Percentiles rank a stretch among this genome's conserved stretches.
These are phyloP conservation scores for Sporophila hypoxantha DNA, from an alignment of 2,113 vertebrate species.

Conservation along the genomic window DNA sequence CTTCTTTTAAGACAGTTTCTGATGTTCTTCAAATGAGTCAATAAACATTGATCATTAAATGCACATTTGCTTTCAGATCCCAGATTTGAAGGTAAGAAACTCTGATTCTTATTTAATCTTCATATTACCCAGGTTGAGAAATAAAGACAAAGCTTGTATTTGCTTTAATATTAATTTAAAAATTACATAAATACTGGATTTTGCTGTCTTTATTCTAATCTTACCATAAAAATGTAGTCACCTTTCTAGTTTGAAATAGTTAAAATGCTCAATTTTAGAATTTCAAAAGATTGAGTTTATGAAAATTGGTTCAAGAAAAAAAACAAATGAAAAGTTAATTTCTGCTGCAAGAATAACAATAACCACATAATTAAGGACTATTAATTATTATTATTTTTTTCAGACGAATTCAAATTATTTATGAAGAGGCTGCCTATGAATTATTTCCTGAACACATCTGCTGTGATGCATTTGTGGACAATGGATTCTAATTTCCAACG, in stretches of 20 bases:
- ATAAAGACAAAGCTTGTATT: neutral
- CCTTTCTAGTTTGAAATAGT: neutral
- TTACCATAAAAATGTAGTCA: neutral
- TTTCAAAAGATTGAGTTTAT: neutral
- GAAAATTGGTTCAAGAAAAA: neutral
- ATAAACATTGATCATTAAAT: neutral
- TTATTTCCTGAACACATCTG: slow-evolving; percentile 89
- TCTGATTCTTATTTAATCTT: neutral
- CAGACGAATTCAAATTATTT: slow-evolving; percentile 95
- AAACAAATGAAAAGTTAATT: neutral
- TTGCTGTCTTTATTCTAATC: neutral
- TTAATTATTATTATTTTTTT: neutral
- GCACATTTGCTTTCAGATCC: neutral
- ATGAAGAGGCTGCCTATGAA: slow-evolving; percentile 87
- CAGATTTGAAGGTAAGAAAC: neutral
- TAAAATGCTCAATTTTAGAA: neutral
- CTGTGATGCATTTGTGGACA: slow-evolving; percentile 90
- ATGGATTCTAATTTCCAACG: slow-evolving; percentile 89
- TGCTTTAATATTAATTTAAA: neutral
- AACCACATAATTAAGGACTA: neutral
- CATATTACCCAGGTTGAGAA: neutral
- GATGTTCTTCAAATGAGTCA: neutral
- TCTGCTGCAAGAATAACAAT: neutral
- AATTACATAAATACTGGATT: neutral
- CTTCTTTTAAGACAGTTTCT: neutral